Evolutionary conservation across 2,797 vertebrate species (phyloP), one percentile per base, ranked within the genome.

Genomic region (Naso thynnoides): DNA sequence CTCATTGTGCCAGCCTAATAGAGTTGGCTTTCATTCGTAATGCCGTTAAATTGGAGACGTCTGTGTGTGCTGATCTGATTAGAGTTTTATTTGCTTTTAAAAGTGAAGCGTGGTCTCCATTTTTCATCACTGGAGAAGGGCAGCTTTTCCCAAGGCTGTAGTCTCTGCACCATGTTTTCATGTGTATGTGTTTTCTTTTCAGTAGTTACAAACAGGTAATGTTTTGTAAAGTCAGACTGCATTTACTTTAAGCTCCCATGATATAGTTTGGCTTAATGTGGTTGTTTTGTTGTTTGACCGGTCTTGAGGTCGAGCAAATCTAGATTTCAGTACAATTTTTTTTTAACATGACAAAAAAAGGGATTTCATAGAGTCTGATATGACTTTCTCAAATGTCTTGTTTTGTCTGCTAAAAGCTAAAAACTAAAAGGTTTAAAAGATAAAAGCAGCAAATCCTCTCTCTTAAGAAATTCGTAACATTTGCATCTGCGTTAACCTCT

Each of bases 1-100:
- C 6, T 69, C 26, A 53, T 23, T 52, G 53, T 66, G 8, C 62
- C 23, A 48, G 3, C 49, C 47, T 4, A 21, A 41, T 27, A 70
- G n/a, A 41, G 19, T 62, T 36, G 47, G 24, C 62, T 65, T 73
- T 85, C 47, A 64, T 58, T 61, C 13, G 13, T 55, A 38, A 52
- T 45, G 16, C 14, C 63, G 62, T 65, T 26, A 60, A 73, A 62
- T 21, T 47, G 23, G 44, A 57, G 19, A 70, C 45, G 49, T 55
- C 38, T 56, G 33, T 31, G 58, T 50, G 39, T 47, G 16, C 18
- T 58, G 36, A 47, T 56, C 14, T 49, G 62, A 73, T 72, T 33
- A 53, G 19, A 60, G 14, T 13, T 48, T 63, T 21, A 29, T 41
- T 19, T 5, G 53, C 44, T 68, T 8, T 59, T 52, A 41, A 62